These are phyloP conservation scores for Hofmannophila pseudospretella DNA, from an alignment of 2,888 invertebrate species.

Conservation along the genomic window DNA sequence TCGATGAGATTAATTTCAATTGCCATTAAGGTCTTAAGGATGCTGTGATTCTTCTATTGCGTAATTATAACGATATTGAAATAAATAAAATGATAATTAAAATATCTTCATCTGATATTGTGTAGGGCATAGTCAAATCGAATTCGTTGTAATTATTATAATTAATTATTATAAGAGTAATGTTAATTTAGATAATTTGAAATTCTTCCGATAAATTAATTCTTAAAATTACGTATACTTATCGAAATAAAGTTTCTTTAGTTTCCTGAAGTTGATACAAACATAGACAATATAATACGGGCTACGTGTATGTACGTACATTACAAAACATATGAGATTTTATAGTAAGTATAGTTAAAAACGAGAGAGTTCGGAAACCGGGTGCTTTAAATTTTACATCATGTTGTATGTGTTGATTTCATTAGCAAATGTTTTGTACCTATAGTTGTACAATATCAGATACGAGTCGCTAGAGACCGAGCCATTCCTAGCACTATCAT, in stretches of 20 bases:
- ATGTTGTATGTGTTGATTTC: conserved; percentile 69
- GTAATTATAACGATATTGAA: conserved; percentile 67
- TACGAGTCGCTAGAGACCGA: conserved; percentile 17
- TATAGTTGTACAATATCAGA: conserved; percentile 19
- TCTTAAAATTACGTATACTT: too few relatives aligned
- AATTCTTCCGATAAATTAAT: conserved; percentile 62
- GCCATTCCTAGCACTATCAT: not conserved
- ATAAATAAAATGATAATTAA: conserved; percentile 53
- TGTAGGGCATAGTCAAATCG: conserved; percentile 73
- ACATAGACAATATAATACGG: conserved; percentile 68
- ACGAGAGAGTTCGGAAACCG: conserved; percentile 76
- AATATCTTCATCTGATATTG: conserved; percentile 69
- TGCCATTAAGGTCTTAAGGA: conserved; percentile 75
- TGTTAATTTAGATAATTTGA: conserved; percentile 65
- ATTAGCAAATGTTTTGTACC: conserved; percentile 66
- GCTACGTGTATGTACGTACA: conserved; percentile 61
- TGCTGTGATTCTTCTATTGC: conserved; percentile 79
- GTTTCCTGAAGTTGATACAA: conserved; percentile 52
- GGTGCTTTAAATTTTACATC: conserved; percentile 77
- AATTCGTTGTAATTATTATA: conserved; percentile 71
- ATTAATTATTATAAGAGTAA: conserved; percentile 54
- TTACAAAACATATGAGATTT: conserved; percentile 60
- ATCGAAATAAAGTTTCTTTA: conserved; percentile 57
- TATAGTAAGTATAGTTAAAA: conserved; percentile 68
- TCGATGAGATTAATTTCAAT: conserved; percentile 73